These are phyloP conservation scores for Chrysogorgia sp. DNA, from an alignment of 92 coral and sea anemone species.

Conservation along the genomic window DNA sequence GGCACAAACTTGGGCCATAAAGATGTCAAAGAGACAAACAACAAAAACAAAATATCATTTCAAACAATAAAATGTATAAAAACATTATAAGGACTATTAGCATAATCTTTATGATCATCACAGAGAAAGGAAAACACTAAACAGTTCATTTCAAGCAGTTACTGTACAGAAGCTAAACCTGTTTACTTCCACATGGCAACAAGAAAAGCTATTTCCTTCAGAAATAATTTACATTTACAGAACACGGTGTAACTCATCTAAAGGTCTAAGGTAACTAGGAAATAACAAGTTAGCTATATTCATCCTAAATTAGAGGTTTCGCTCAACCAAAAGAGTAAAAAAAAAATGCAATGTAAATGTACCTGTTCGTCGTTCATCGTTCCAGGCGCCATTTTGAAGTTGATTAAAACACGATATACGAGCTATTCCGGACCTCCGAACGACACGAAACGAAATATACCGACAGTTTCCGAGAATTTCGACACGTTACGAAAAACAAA, in stretches of 20 bases:
- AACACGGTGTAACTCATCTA: neutral
- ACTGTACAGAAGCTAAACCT: neutral
- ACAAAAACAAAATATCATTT: no score
- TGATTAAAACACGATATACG: no score
- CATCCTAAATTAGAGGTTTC: neutral
- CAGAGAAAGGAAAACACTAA: neutral
- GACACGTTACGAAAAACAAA: conserved; percentile 22
- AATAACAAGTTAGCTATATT: neutral
- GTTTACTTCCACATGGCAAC: conserved; percentile 45
- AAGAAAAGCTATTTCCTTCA: neutral
- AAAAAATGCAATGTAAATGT: neutral
- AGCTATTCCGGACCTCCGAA: no score
- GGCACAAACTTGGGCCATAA: no score
- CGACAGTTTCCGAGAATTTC: no score
- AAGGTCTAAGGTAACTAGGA: no score
- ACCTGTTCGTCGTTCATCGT: conserved; percentile 63
- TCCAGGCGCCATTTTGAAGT: conserved; percentile 99
- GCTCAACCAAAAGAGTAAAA: neutral
- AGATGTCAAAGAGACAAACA: no score
- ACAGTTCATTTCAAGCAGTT: neutral
- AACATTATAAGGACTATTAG: neutral
- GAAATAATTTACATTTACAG: neutral
- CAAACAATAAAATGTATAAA: no score
- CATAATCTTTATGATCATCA: neutral
- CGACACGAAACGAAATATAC: no score